Evolutionary conservation across 2,113 vertebrate genomes (phyloP), one percentile per base, ranked within the genome.

Genomic region (Istiophorus platypterus): DNA sequence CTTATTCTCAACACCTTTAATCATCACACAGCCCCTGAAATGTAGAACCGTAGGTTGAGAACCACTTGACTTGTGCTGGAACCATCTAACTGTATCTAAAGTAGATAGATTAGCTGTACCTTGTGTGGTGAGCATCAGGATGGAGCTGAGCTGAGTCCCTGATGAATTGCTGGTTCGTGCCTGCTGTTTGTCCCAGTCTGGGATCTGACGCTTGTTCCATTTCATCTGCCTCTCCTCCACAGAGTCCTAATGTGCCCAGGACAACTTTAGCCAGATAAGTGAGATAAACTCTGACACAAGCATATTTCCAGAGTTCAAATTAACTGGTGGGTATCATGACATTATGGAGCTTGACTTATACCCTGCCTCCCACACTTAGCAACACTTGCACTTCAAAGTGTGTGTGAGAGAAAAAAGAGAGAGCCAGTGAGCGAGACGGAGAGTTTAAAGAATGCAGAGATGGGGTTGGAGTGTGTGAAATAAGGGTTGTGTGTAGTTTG

Each of bases 321-420:
- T 78, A 82, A 77, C 75, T 69, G 74, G 42, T 62, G 78, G 84
- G 65, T 65, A 82, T 90, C 82, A 72, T 90, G 76, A 91, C 88
- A 89, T 88, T 82, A 88, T 81, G 89, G 89, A 91, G 82, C 87
- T 77, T 1, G 15, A 89, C 79, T 90, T 83, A 85, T 81, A 85
- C 68, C 72, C 73, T 56, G 72, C 89, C 89, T 82, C 86, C 86
- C 81, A 88, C 87, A 87, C 80, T 85, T 81, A 67, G 58, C 71
- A 87, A 79, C 65, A 66, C 87, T 84, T 84, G 63, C 63, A 89
- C 82, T 86, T 91, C 86, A 88, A 82, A 86, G 87, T 84, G 77
- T 71, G 62, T 65, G 67, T 2, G 62, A 39, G 72, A 42, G 65
- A 49, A 73, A n/a, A 7, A 64, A 69, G 13, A 47, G 52, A 41